These are phyloP conservation scores for Troides helena DNA, from an alignment of 2,888 invertebrate species.

Conservation along the genomic window DNA sequence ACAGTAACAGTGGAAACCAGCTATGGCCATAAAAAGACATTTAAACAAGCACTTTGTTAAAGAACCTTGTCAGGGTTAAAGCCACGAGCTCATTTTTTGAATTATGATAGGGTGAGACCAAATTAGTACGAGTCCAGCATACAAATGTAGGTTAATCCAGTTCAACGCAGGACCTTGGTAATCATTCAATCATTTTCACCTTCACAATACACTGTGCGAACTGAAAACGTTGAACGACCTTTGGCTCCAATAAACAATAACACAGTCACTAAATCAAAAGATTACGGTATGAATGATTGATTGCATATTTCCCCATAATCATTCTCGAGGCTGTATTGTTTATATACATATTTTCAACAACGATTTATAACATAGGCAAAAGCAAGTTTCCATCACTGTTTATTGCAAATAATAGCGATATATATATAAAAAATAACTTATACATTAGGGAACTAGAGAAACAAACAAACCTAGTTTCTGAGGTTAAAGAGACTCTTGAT, in stretches of 20 bases:
- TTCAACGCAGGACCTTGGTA: constrained; percentile 46
- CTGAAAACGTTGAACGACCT: constrained; percentile 48
- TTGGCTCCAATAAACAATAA: constrained; percentile 55
- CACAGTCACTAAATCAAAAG: constrained; percentile 51
- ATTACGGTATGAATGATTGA: constrained; percentile 46
- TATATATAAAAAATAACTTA: background rate
- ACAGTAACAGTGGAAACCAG: no score
- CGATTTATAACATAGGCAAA: constrained; percentile 28
- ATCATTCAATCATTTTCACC: constrained; percentile 51
- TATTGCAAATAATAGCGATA: constrained; percentile 25
- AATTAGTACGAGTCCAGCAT: constrained; percentile 25
- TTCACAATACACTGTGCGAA: constrained; percentile 53
- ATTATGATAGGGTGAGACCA: background rate
- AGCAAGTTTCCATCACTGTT: constrained; percentile 27
- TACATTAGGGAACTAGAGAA: constrained; percentile 4
- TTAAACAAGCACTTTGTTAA: no score
- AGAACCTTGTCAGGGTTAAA: background rate
- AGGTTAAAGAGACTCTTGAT: constrained; percentile 10
- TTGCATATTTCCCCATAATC: constrained; percentile 45
- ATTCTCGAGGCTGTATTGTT: constrained; percentile 36
- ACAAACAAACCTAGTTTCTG: constrained; percentile 13
- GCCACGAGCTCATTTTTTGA: constrained; percentile 1
- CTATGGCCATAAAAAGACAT: no score
- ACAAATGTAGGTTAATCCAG: constrained; percentile 51
- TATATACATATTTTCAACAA: constrained; percentile 28